Evolutionary conservation across 2,797 vertebrate genomes (phyloP).

Genomic region (Poecile montanus): DNA sequence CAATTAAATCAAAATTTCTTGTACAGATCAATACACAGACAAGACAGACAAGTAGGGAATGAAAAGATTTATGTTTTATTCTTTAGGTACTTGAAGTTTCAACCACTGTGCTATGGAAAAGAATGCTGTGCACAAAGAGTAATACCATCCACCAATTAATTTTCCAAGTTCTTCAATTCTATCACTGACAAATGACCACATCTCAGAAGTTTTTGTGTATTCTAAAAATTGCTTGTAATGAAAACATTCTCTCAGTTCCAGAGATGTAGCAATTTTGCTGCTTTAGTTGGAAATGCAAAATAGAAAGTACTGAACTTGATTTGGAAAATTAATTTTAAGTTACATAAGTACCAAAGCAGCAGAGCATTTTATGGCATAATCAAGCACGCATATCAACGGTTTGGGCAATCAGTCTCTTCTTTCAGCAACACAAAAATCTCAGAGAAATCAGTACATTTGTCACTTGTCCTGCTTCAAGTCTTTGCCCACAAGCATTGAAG

Average conservation of each 20-base stretch:
- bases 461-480: constrained; percentile 83
- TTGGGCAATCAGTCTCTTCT: background rate
- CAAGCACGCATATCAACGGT: background rate
- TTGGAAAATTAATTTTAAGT: constrained; percentile 7
- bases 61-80: constrained; percentile 33
- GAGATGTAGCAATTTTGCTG: background rate
- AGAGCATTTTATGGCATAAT: background rate
- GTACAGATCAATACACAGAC: background rate
- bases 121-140: background rate
- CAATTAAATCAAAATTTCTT: background rate
- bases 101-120: background rate
- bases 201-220: background rate
- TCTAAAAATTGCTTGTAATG: background rate
- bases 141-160: background rate
- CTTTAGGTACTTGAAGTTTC: background rate
- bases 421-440: background rate
- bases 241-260: background rate
- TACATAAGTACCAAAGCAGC: constrained; percentile 4
- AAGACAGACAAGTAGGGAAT: background rate
- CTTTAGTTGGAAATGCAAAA: background rate
- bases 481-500: constrained; percentile 86
- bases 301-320: constrained; percentile 1
- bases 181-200: background rate
- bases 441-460: background rate
- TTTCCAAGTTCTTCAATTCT: background rate